Evolutionary conservation across 2,113 vertebrate genomes (phyloP).

Genomic region (Chaetops frenatus): DNA sequence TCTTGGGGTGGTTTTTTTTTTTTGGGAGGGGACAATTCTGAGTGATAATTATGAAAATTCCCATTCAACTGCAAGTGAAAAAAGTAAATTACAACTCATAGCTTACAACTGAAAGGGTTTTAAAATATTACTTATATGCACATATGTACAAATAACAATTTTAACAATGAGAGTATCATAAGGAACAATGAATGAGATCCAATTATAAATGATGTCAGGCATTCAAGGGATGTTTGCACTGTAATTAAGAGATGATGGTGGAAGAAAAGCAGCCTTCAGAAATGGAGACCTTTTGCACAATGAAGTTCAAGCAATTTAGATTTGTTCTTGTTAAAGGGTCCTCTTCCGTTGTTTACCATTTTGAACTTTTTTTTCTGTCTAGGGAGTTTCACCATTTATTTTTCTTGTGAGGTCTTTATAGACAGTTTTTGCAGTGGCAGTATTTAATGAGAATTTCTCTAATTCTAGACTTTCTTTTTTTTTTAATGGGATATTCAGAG

Average conservation of each 20-base stretch:
- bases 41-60: neutral
- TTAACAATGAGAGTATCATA: neutral
- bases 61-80: neutral
- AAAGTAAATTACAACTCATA: neutral
- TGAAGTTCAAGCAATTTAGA: neutral
- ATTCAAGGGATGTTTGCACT: neutral
- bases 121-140: neutral
- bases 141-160: neutral
- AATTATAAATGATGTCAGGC: neutral
- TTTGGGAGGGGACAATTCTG: neutral
- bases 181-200: neutral
- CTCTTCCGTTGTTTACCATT: neutral
- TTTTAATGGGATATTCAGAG: neutral
- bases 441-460: too few relatives aligned
- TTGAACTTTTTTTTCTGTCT: neutral
- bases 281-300: neutral
- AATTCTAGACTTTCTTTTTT: too few relatives aligned
- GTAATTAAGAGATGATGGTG: neutral
- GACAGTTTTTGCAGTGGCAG: neutral
- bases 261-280: neutral
- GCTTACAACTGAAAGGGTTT: neutral
- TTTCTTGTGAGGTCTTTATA: neutral
- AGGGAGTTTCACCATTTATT: neutral
- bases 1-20: fast-evolving
- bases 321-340: neutral